phyloP scores from a whole-genome alignment of 2,113 vertebrate species.

The Piprites chloris region DNA sequence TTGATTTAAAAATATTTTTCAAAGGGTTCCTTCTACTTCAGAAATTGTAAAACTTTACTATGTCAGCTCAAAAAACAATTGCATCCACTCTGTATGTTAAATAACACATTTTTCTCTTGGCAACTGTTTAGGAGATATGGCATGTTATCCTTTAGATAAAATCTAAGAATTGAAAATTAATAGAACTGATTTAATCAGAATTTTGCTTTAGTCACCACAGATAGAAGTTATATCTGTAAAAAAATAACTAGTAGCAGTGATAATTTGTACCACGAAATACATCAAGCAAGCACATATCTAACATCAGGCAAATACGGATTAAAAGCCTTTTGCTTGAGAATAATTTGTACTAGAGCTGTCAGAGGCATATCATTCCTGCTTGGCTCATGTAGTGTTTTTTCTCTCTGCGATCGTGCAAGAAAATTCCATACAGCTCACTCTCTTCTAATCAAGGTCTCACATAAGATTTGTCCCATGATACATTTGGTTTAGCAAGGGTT shows the following conservation, averaged over 20 bases:
- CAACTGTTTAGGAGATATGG: neutral
- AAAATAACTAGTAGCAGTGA: neutral
- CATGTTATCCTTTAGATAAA: neutral
- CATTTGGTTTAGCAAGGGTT: neutral
- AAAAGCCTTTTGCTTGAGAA: neutral
- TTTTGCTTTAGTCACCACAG: neutral
- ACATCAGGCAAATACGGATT: neutral
- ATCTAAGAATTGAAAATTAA: neutral
- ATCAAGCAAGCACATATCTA: neutral
- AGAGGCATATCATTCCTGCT: neutral
- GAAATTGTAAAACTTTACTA: neutral
- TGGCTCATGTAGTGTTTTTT: neutral
- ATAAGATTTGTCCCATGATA: neutral
- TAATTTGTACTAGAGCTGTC: neutral
- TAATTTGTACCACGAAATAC: neutral
- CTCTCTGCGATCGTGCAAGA: neutral
- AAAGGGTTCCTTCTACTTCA: neutral
- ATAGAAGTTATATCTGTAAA: neutral
- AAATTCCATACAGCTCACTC: neutral
- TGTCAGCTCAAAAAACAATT: neutral
- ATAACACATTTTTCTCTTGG: neutral
- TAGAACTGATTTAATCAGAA: neutral
- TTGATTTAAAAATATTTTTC: neutral
- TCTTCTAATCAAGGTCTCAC: neutral
- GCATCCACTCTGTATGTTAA: neutral